These are phyloP conservation scores for Monopterus albus DNA, from an alignment of 2,113 vertebrate genomes.

Conservation along the genomic window DNA sequence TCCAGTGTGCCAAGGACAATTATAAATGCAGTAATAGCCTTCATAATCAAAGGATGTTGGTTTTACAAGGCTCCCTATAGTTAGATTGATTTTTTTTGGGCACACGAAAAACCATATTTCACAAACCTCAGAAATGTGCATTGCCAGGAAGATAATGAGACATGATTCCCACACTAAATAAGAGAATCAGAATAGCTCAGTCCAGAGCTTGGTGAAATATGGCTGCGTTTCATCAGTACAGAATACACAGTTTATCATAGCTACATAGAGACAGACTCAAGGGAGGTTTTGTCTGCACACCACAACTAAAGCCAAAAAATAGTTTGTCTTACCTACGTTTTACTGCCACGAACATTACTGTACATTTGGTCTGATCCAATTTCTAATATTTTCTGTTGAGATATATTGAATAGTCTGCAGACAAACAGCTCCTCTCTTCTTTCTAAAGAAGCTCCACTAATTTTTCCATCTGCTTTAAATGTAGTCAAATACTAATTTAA, in stretches of 20 bases:
- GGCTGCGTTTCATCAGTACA: conserved; percentile 12
- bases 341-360: not conserved
- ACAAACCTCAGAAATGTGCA: conserved; percentile 28
- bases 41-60: conserved; percentile 16
- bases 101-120: conserved; percentile 21
- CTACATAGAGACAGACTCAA: conserved; percentile 12
- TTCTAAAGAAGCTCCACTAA: conserved; percentile 6
- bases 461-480: conserved; percentile 17
- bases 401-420: conserved; percentile 22
- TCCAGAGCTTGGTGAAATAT: conserved; percentile 48
- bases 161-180: conserved; percentile 1
- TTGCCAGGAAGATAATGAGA: not conserved
- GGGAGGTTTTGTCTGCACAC: conserved; percentile 36
- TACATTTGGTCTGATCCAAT: not conserved
- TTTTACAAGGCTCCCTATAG: conserved; percentile 16
- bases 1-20: conserved; percentile 44
- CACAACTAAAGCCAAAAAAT: conserved; percentile 10
- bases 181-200: not conserved
- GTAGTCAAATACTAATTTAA: not conserved
- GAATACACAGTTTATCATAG: not conserved
- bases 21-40: conserved; percentile 17
- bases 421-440: conserved; percentile 9
- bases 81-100: conserved; percentile 42
- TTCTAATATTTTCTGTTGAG: not conserved
- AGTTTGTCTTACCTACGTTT: not conserved